Evolutionary conservation across 2,888 invertebrate genomes (phyloP).

Genomic region (Fabriciana adippe): DNA sequence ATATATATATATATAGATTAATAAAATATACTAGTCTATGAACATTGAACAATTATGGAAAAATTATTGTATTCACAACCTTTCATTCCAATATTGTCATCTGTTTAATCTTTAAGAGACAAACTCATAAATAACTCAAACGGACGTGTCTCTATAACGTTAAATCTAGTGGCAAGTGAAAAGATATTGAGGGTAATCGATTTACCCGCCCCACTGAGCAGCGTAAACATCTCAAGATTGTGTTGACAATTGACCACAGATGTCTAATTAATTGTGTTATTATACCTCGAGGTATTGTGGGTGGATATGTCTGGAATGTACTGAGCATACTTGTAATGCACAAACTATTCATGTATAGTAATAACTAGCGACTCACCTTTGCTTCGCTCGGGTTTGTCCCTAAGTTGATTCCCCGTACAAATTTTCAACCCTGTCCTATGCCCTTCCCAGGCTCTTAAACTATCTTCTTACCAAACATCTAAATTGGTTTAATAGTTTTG

Average conservation of each 20-base stretch:
- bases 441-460: too few species aligned
- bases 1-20: too few species aligned
- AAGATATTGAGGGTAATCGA: conserved; percentile 38
- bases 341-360: neutral
- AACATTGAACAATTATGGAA: neutral
- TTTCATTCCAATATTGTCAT: neutral
- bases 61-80: neutral
- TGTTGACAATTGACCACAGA: conserved; percentile 10
- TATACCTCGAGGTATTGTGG: neutral
- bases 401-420: too few species aligned
- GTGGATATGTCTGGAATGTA: neutral
- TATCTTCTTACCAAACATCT: too few species aligned
- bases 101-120: neutral
- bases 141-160: conserved; percentile 14
- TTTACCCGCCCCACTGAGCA: conserved; percentile 36
- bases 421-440: too few species aligned
- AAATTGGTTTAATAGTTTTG: too few species aligned
- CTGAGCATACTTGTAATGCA: neutral
- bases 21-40: too few species aligned
- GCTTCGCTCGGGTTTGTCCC: too few species aligned
- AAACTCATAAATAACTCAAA: conserved; percentile 26
- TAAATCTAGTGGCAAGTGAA: conserved; percentile 33
- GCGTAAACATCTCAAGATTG: conserved; percentile 29
- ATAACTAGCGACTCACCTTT: too few species aligned
- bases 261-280: conserved; percentile 20